A percentile compares a stretch with the other conserved stretches of the same genome.
phyloP scores from a whole-genome alignment of 2,113 vertebrate genomes.

The Indicator maculatus region DNA sequence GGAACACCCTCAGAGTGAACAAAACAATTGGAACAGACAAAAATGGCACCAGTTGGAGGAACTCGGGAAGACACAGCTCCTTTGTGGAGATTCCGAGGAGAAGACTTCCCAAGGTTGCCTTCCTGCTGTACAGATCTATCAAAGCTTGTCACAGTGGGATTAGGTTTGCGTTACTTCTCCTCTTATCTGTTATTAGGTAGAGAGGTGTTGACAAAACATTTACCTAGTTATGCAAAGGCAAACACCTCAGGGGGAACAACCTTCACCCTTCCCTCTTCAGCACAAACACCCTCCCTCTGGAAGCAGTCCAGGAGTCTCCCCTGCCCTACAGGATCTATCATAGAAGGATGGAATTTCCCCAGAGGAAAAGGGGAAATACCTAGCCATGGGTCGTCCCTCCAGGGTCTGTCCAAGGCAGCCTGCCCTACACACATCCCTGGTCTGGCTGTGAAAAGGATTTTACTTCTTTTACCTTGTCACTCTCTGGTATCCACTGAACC shows the following conservation, averaged over 20 bases:
- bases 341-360: neutral
- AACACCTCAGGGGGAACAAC: slow-evolving; percentile 9
- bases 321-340: neutral
- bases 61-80: neutral
- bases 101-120: slow-evolving; percentile 22
- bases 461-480: neutral
- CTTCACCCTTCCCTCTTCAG: slow-evolving; percentile 25
- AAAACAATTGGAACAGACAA: neutral
- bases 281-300: neutral
- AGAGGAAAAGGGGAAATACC: neutral
- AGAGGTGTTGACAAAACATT: slow-evolving; percentile 63
- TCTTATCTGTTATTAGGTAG: slow-evolving; percentile 59
- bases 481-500: neutral
- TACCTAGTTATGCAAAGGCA: slow-evolving; percentile 40
- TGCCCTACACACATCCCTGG: neutral
- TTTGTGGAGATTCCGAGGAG: slow-evolving; percentile 23
- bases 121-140: slow-evolving; percentile 34
- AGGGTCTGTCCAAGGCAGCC: neutral
- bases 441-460: neutral
- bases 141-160: neutral
- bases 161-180: slow-evolving; percentile 13
- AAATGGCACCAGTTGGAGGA: neutral
- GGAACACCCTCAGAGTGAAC: neutral
- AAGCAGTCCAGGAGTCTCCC: neutral
- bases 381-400: neutral